Conservation (phyloP, 2,797 vertebrate genomes). For the Calcarius lapponicus region DNA sequence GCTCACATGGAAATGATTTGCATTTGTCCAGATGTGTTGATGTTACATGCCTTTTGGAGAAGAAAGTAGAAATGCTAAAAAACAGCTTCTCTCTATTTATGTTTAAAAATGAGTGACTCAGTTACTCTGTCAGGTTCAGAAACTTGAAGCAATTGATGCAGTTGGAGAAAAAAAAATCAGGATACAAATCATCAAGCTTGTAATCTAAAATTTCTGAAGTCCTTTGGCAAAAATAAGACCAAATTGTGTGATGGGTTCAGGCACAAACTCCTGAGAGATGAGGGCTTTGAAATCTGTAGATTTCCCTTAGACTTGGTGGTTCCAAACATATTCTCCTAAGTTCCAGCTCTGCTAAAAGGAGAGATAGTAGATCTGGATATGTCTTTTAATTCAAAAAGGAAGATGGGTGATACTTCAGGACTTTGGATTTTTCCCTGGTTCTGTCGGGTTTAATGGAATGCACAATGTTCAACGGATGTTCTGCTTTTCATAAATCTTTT, state of each 20-base stretch:
- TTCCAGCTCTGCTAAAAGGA: neutral
- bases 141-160: neutral
- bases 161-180: neutral
- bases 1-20: slow-evolving; percentile 49
- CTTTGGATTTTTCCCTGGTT: neutral
- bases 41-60: slow-evolving; percentile 13
- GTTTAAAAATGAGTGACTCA: neutral
- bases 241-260: neutral
- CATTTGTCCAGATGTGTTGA: slow-evolving; percentile 51
- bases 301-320: neutral
- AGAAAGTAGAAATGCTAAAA: neutral
- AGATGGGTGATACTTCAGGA: neutral
- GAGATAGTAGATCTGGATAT: neutral
- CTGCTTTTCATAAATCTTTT: neutral
- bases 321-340: neutral
- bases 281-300: neutral
- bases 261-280: neutral
- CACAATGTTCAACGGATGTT: neutral
- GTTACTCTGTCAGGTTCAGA: neutral
- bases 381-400: neutral
- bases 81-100: neutral
- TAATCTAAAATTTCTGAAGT: neutral
- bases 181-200: neutral
- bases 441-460: neutral
- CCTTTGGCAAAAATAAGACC: neutral